phyloP scores from a whole-genome alignment of 2,797 vertebrate species.

The Dipus sagitta region DNA sequence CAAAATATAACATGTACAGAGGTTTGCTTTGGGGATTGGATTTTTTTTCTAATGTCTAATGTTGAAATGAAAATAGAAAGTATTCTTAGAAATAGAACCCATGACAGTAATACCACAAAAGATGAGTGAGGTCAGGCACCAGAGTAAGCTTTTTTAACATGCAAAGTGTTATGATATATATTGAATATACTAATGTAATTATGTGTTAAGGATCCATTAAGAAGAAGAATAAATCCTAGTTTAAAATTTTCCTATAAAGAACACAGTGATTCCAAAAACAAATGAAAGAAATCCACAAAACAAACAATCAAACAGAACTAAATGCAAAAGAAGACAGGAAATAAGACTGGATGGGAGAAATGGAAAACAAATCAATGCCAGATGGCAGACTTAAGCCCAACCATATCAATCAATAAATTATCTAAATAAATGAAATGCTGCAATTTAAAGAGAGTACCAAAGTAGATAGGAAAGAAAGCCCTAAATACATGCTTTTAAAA shows the following conservation, averaged over 20 bases:
- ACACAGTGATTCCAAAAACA: not conserved
- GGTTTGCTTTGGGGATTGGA: not conserved
- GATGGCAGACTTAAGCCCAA: not conserved
- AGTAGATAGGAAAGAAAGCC: not conserved
- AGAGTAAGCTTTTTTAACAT: not conserved
- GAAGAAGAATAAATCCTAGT: not conserved
- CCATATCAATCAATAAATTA: not conserved
- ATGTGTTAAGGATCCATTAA: not conserved
- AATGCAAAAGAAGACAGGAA: constrained; percentile 2
- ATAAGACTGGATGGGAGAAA: not conserved
- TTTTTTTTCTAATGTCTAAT: not conserved
- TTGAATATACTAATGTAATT: not conserved
- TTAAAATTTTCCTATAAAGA: not conserved
- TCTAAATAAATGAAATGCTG: not conserved
- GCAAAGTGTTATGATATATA: not conserved
- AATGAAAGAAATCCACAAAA: not conserved
- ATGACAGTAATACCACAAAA: not conserved
- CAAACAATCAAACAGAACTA: not conserved
- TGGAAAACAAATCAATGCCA: constrained; percentile 31
- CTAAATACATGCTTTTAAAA: not conserved
- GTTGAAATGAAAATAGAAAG: not conserved
- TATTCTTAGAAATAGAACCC: not conserved
- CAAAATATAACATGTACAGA: not conserved
- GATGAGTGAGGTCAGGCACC: not conserved
- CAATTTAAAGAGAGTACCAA: not conserved